Evolutionary conservation across 1,140 invertebrate genomes (phyloP).

Genomic region (Drosophila sp.): DNA sequence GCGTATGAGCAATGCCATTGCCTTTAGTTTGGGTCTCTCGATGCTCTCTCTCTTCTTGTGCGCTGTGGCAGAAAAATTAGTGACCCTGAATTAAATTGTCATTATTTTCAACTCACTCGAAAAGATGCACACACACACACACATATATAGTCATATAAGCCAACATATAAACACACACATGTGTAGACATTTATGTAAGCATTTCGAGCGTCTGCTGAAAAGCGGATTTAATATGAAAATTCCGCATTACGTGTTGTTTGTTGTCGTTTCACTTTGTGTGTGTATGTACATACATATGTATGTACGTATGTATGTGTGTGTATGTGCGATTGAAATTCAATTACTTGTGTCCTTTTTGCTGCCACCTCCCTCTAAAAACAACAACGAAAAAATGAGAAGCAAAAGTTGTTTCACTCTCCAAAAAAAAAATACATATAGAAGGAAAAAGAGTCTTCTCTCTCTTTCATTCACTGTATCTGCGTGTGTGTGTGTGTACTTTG

Average conservation of each 20-base stretch:
- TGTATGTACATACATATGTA: slow-evolving; percentile 32
- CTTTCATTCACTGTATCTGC: neutral
- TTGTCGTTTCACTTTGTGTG: slow-evolving; percentile 70
- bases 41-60: slow-evolving; percentile 66
- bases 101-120: slow-evolving; percentile 80
- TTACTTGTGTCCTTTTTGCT: slow-evolving; percentile 78
- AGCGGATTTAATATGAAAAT: slow-evolving; percentile 80
- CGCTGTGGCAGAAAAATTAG: slow-evolving; percentile 78
- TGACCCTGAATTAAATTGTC: slow-evolving; percentile 82
- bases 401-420: slow-evolving; percentile 53
- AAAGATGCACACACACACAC: slow-evolving; percentile 50
- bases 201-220: slow-evolving; percentile 65
- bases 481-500: slow-evolving; percentile 51
- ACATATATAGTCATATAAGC: neutral
- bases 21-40: slow-evolving; percentile 34
- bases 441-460: slow-evolving; percentile 35
- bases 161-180: slow-evolving; percentile 32
- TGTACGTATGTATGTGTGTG: slow-evolving; percentile 29
- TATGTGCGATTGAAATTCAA: slow-evolving; percentile 76
- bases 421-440: slow-evolving; percentile 14
- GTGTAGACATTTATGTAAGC: slow-evolving; percentile 26
- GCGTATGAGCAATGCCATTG: slow-evolving; percentile 64
- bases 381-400: slow-evolving; percentile 33
- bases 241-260: slow-evolving; percentile 79
- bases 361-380: slow-evolving; percentile 40